Base-by-base conservation (phyloP, 2,888 invertebrate species). In the Eupithecia pulchellata region DNA sequence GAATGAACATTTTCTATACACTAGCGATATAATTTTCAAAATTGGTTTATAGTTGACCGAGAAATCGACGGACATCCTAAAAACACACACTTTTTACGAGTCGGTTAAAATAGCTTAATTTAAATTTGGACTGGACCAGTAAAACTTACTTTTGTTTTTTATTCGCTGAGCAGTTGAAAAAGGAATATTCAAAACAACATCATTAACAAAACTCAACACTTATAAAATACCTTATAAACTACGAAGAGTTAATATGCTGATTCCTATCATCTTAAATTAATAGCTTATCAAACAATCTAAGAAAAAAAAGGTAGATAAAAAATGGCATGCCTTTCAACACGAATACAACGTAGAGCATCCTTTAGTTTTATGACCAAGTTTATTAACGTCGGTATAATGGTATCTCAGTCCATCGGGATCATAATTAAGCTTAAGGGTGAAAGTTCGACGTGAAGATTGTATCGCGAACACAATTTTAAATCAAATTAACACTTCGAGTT, bases 401-500 rank as follows among this genome's bases (percentile, higher is more conserved):
- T 68, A 66, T 68, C 72, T 42, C 32, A 27, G 52, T 86, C 88
- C 88, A 90, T 89, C 90, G 86, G 87, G 85, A 89, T 89, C 89
- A 82, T 91, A 92, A 93, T 93, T 93, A 93, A 90, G 89, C 91
- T 90, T 84, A 84, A 87, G 88, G 90, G 89, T 88, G 86, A 91
- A 91, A 93, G 90, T 91, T 91, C 89, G 88, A 90, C 90, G 88
- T 85, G 87, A 86, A 89, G 93, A 93, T 94, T 85, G 86, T 91
- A 90, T 93, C 93, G 84, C 81, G 85, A 83, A 86, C 90, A 92
- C 93, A 93, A 93, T 93, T 94, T 93, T 91, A 93, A 93, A 93
- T 93, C 92, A 92, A 94, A 94, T 93, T 94, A 94, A 94, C 93
- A 94, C 93, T 93, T 93, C 92, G 91, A 93, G 91, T 94, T 93